Evolutionary conservation across 2,888 invertebrate genomes (phyloP).

Genomic region (Folsomia manolachei): DNA sequence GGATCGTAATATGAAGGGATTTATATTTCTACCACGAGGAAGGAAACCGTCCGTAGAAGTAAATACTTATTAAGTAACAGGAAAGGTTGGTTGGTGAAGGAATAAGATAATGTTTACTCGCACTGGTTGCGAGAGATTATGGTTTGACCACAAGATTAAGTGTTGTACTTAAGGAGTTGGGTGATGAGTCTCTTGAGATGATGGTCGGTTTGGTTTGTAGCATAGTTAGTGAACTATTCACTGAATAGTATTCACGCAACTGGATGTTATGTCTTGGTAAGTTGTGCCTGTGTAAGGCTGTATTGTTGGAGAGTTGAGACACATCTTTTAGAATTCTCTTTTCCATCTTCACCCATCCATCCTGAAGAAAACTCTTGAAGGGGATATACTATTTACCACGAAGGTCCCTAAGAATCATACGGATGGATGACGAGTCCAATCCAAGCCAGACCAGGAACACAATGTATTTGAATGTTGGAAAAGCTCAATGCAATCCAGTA

Average conservation of each 20-base stretch:
- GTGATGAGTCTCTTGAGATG: constrained; percentile 13
- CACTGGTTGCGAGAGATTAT: constrained; percentile 18
- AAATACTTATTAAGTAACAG: too few relatives aligned
- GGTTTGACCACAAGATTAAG: constrained; percentile 21
- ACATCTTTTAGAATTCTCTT: background rate
- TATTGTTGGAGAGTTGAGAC: background rate
- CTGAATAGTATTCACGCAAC: too few relatives aligned
- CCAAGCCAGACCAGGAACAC: too few relatives aligned
- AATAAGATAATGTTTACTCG: constrained; percentile 16
- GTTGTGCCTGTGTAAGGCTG: too few relatives aligned
- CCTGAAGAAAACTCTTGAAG: background rate
- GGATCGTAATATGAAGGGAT: background rate
- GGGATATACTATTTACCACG: too few relatives aligned
- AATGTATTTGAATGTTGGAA: too few relatives aligned
- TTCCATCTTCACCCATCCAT: background rate
- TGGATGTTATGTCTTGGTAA: too few relatives aligned
- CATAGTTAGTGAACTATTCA: too few relatives aligned
- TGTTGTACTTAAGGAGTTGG: constrained; percentile 17
- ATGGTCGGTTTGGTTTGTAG: background rate
- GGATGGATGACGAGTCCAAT: too few relatives aligned
- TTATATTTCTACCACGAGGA: background rate
- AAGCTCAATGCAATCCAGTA: too few relatives aligned
- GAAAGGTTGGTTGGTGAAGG: background rate
- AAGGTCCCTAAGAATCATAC: too few relatives aligned
- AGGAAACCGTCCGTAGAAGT: background rate